Base-by-base conservation (phyloP, 23 tunicate genomes). In the Halocynthia aurantium region DNA sequence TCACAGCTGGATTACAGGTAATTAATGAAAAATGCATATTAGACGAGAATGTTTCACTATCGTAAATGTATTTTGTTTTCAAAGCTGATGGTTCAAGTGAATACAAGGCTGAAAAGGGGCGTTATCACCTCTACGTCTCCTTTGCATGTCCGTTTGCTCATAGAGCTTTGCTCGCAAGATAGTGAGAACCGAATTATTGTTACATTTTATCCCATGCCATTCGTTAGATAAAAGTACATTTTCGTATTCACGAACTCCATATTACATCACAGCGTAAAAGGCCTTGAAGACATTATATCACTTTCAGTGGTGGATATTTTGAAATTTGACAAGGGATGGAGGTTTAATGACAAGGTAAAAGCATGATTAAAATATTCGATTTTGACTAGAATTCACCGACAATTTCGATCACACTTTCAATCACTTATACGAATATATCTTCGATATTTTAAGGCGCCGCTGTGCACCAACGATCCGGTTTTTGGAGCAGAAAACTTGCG, bases 121-220 rank as follows among this genome's bases (percentile, higher is more conserved):
- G 94, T 0, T 88, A 88, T 50, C 94, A 88, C 79, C 87, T 88
- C 13, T 88, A 88, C 74, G 94, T 88, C 49, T 88, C 94, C 6
- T 78, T 63, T 62, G 94, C 94, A 58, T 88, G 94, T 73, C 94
- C 94, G 7, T 88, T 84, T 84, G 94, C 94, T 6, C 84, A 88
- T 72, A 81, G 94, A 6, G 80, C 94, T 51, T 67, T 88, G 53
- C 82, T 88, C 61, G 22, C 60, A 6, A 75, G 94, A 31, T 72
- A 68, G 85, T 83, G 60, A 22, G 77, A 8, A 10, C n/a, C n/a
- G 17, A n/a, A 58, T 31, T 31, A 31, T 31, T 31, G 44, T 31
- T 31, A 31, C 44, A 31, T 31, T 31, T 31, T 31, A 31, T 31
- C 44, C 44, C 4, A 31, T 31, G 1, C 4, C 44, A 4, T 31